phyloP scores from a whole-genome alignment of 2,797 vertebrate species.

The Cirrhinus molitorella region DNA sequence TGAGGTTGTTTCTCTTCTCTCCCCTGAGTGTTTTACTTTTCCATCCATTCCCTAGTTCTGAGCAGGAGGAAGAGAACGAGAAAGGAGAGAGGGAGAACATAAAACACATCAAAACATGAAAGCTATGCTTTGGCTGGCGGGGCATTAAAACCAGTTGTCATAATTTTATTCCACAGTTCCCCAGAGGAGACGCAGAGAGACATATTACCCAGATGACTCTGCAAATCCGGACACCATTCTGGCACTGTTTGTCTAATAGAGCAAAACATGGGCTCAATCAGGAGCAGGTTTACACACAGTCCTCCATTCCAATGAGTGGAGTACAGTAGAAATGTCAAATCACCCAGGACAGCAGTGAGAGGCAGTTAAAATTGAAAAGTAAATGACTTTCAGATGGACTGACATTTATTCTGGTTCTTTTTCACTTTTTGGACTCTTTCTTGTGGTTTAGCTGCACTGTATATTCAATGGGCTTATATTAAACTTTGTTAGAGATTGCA shows the following conservation, averaged over 20 bases:
- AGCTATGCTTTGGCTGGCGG: conserved; percentile 43
- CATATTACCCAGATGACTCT: conserved; percentile 21
- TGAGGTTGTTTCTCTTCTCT: conserved; percentile 53
- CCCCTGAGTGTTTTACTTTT: conserved; percentile 56
- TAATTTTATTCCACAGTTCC: conserved; percentile 29
- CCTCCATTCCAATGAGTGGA: background rate
- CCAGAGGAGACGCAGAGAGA: conserved; percentile 14
- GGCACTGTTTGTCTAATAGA: conserved; percentile 34
- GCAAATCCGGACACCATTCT: conserved; percentile 25
- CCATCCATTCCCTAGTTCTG: conserved; percentile 49
- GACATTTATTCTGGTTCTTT: conserved; percentile 1
- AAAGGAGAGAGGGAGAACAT: conserved; percentile 41
- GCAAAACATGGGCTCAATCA: conserved; percentile 44
- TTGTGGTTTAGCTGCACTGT: background rate
- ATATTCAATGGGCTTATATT: background rate
- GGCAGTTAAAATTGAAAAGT: conserved; percentile 1
- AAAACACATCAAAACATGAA: conserved; percentile 60
- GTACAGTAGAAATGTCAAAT: background rate
- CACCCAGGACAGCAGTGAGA: background rate
- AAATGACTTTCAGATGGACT: conserved; percentile 5
- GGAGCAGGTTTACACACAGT: conserved; percentile 18
- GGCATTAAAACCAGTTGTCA: conserved; percentile 53
- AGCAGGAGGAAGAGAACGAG: conserved; percentile 9
- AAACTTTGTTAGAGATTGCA: background rate
- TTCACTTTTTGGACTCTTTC: conserved; percentile 6